Evolutionary conservation across 1,140 invertebrate species (phyloP).

Genomic region (Aricia agestis): DNA sequence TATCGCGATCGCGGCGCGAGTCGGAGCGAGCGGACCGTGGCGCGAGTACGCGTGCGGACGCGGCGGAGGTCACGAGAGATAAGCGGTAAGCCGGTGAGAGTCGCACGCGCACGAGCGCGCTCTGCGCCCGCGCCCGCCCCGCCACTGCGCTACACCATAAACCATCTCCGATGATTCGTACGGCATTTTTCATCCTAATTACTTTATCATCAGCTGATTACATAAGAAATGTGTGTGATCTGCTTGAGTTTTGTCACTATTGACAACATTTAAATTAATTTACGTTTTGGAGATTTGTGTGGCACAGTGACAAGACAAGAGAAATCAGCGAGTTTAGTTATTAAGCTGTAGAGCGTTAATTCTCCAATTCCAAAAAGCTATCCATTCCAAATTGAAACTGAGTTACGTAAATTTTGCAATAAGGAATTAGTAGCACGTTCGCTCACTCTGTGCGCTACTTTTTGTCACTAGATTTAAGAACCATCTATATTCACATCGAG

Average conservation of each 20-base stretch:
- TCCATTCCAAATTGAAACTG: conserved; percentile 51
- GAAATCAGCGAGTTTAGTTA: too few species aligned
- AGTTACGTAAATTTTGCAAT: conserved; percentile 54
- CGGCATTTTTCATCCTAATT: conserved; percentile 63
- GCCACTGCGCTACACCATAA: conserved; percentile 37
- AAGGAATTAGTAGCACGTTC: conserved; percentile 62
- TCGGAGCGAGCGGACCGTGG: conserved; percentile 48
- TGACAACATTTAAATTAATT: too few species aligned
- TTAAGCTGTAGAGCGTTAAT: too few species aligned
- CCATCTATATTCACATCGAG: conserved; percentile 55
- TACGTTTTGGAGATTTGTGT: too few species aligned
- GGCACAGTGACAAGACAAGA: too few species aligned
- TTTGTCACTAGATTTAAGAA: conserved; percentile 51
- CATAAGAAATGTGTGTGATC: conserved; percentile 38
- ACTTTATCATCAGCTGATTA: conserved; percentile 52
- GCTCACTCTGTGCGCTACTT: conserved; percentile 56
- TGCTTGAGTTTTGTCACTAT: too few species aligned
- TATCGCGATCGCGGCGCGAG: conserved; percentile 59
- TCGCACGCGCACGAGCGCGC: conserved; percentile 60
- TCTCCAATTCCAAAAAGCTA: too few species aligned
- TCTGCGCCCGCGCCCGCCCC: conserved; percentile 50
- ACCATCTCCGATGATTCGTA: conserved; percentile 55
- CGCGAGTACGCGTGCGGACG: conserved; percentile 60
- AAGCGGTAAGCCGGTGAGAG: conserved; percentile 74
- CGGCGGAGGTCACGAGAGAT: conserved; percentile 72